Conservation (phyloP, 2,888 invertebrate species). For the Himalopsyche japonica region DNA sequence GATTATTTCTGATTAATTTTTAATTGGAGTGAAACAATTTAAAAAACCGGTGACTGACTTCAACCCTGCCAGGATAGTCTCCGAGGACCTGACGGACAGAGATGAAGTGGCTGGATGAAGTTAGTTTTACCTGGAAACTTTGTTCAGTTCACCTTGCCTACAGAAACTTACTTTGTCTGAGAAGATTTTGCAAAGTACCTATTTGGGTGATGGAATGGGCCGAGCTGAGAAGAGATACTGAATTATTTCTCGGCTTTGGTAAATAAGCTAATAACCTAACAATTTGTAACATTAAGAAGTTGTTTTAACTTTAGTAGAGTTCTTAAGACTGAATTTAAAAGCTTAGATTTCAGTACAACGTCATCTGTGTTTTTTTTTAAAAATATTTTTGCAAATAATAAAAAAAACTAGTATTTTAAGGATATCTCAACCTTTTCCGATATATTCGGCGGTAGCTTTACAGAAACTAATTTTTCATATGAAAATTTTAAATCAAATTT, state of each 20-base stretch:
- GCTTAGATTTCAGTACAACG: no score
- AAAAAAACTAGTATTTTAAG: no score
- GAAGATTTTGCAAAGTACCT: neutral
- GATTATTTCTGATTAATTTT: no score
- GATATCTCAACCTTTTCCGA: no score
- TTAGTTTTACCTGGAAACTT: conserved; percentile 25
- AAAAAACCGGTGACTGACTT: neutral
- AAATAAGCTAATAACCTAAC: neutral
- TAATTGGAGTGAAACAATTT: no score
- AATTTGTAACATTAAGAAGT: neutral
- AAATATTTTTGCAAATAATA: no score
- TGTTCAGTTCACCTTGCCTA: neutral
- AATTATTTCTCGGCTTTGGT: neutral
- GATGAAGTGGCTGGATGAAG: conserved; percentile 26
- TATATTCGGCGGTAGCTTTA: no score
- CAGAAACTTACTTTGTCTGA: neutral
- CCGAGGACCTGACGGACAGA: conserved; percentile 22
- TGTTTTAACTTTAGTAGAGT: neutral
- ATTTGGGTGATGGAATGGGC: conserved; percentile 14
- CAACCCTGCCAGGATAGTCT: neutral
- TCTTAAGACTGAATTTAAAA: no score
- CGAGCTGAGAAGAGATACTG: neutral
- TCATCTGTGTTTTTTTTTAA: no score
- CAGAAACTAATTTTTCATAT: no score
- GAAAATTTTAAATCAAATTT: no score